Conservation (phyloP, 2,113 vertebrate species). For the Cephalopterus ornatus region DNA sequence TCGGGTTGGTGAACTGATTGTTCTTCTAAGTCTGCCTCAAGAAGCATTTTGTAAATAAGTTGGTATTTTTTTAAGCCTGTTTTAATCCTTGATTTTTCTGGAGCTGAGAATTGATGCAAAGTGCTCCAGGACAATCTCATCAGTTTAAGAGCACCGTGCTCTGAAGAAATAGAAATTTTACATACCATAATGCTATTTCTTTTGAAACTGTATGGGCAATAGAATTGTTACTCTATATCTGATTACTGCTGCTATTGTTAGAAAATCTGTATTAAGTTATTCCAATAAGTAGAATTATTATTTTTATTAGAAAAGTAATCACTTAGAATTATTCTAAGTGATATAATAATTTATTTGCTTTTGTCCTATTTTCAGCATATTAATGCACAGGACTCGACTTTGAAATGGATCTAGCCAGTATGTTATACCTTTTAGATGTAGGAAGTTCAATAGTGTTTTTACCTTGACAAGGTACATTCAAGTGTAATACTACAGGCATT, state of each 20-base stretch:
- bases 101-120: neutral
- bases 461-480: neutral
- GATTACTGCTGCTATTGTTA: neutral
- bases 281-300: neutral
- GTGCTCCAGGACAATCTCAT: neutral
- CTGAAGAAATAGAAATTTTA: neutral
- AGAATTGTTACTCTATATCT: neutral
- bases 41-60: neutral
- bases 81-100: neutral
- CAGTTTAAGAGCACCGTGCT: neutral
- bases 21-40: neutral
- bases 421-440: neutral
- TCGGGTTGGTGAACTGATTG: neutral
- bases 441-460: neutral
- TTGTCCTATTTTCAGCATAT: neutral
- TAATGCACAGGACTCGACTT: neutral
- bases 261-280: neutral
- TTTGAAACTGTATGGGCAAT: neutral
- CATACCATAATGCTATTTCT: neutral
- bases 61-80: neutral
- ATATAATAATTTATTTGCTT: neutral
- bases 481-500: neutral
- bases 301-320: neutral
- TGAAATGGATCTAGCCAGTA: neutral
- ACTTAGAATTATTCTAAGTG: neutral